Percentiles rank a stretch among this genome's conserved stretches.
phyloP scores from a whole-genome alignment of 2,797 vertebrate species.

The Enteromius unitaeniatus region DNA sequence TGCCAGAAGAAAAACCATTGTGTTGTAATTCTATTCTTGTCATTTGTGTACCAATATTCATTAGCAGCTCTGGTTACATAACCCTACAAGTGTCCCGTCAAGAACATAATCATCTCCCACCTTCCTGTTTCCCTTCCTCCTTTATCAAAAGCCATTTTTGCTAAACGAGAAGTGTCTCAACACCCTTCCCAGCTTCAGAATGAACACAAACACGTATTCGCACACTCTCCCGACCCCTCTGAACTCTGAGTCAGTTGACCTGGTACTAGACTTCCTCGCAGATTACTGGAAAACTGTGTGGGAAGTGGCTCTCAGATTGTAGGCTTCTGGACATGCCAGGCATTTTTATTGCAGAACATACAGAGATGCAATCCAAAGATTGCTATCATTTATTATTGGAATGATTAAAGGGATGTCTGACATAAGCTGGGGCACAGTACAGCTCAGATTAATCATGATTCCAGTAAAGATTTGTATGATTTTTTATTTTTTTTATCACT shows the following conservation, averaged over 20 bases:
- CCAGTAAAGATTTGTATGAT: slow-evolving; percentile 5
- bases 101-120: slow-evolving; percentile 15
- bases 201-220: not conserved
- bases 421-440: not conserved
- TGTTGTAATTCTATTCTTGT: not conserved
- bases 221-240: not conserved
- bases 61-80: not conserved
- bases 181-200: slow-evolving; percentile 34
- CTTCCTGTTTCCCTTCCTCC: slow-evolving; percentile 69
- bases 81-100: not conserved
- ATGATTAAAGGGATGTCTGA: slow-evolving; percentile 4
- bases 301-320: slow-evolving; percentile 20
- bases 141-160: slow-evolving; percentile 58
- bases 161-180: slow-evolving; percentile 60
- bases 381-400: slow-evolving; percentile 12
- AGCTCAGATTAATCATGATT: not conserved
- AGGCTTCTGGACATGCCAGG: slow-evolving; percentile 23
- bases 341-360: slow-evolving; percentile 32
- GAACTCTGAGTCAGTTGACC: slow-evolving; percentile 65
- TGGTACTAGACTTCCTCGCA: slow-evolving; percentile 66
- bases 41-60: not conserved
- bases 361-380: slow-evolving; percentile 22
- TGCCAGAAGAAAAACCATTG: not conserved
- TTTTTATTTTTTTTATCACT: not conserved
- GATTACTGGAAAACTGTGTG: slow-evolving; percentile 61